Base-by-base conservation (phyloP, 2,888 invertebrate genomes). In the Acholoe squamosa region DNA sequence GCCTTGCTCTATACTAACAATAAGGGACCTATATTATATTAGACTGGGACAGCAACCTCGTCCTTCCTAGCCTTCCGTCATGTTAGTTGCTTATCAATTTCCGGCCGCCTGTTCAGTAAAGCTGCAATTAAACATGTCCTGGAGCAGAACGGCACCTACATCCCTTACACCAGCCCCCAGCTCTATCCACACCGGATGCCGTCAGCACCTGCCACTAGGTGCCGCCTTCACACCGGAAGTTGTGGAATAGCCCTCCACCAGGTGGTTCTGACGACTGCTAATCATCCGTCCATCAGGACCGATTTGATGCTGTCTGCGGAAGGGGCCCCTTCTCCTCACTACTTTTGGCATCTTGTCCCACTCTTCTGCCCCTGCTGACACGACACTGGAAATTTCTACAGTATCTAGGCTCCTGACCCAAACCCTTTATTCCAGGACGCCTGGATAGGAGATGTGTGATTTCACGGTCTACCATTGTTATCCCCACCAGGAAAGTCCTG, bases 71-170 rank as follows among this genome's bases (percentile, higher is more conserved):
- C 43, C 43, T 43, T 3, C 5, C 43, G 5, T 3, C 43, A 43
- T 43, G 43, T 43, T 43, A 43, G 61, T n/a, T 61, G n/a, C 61
- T 61, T 61, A n/a, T 61, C 61, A 61, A 61, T 61, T 61, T 61
- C 61, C 61, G 61, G 61, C 61, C 61, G 61, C 12, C 61, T 14
- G 61, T 61, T 61, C 61, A 61, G n/a, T n/a, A 61, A 61, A 61
- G 61, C 61, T 61, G 61, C 61, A 61, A 61, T 61, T 61, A 61
- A n/a, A 61, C 19, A n/a, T 61, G 19, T 19, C 22, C n/a, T 61
- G 61, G 19, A 19, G 61, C 61, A 61, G 61, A 43, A 61, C 61
- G 61, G 61, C 61, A n/a, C n/a, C n/a, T n/a, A n/a, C n/a, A n/a
- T n/a, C n/a, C n/a, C n/a, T n/a, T n/a, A n/a, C n/a, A n/a, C n/a